Evolutionary conservation across 2,113 vertebrate genomes (phyloP).

Genomic region (Oncorhynchus clarkii): DNA sequence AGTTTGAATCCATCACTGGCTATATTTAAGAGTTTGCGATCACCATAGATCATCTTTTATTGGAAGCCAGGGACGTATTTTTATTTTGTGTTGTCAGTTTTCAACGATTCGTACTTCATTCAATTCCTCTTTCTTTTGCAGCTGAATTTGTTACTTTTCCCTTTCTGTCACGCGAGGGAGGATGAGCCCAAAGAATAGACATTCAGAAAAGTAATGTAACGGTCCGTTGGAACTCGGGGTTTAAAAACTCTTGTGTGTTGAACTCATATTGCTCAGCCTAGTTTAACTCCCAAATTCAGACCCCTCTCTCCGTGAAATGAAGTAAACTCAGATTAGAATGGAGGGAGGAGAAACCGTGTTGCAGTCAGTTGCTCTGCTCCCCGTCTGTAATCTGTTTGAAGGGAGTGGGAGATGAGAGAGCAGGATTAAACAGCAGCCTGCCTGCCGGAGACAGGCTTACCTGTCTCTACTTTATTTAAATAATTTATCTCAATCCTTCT

Average conservation of each 20-base stretch:
- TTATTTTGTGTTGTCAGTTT: neutral
- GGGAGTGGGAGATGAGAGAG: neutral
- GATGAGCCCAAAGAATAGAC: too few relatives aligned
- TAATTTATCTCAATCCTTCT: neutral
- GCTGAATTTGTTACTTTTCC: neutral
- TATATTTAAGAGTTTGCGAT: constrained; percentile 15
- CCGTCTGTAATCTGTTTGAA: too few relatives aligned
- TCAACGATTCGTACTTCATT: neutral
- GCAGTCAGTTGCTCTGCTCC: too few relatives aligned
- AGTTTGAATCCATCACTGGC: constrained; percentile 10
- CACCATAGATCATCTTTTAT: constrained; percentile 6
- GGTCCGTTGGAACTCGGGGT: too few relatives aligned
- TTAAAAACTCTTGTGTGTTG: too few relatives aligned
- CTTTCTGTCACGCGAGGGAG: too few relatives aligned
- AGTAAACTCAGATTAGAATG: neutral
- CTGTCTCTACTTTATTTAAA: neutral
- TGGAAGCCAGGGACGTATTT: neutral
- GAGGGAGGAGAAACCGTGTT: neutral
- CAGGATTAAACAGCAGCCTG: neutral
- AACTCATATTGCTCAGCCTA: too few relatives aligned
- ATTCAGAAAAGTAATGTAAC: too few relatives aligned
- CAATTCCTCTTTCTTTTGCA: neutral
- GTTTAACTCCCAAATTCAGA: neutral
- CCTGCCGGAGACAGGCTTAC: neutral
- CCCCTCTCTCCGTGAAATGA: neutral